Evolutionary conservation across 2,113 vertebrate species (phyloP).

Genomic region (Pelmatolapia mariae): DNA sequence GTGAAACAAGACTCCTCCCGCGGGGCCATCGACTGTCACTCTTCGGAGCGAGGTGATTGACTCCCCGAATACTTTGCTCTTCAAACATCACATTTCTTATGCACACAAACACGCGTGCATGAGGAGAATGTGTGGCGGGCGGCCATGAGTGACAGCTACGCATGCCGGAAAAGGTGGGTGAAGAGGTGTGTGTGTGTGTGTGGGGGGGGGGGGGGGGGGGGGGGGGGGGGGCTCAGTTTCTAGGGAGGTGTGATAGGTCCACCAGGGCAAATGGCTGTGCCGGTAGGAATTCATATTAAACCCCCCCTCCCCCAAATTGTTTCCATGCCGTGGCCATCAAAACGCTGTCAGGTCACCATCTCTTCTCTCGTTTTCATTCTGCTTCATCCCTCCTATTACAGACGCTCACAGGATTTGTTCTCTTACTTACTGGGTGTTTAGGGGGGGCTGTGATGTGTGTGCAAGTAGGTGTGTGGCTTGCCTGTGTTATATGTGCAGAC

Average conservation of each 20-base stretch:
- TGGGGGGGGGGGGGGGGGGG: neutral
- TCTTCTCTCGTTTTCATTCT: constrained; percentile 14
- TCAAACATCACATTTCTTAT: constrained; percentile 34
- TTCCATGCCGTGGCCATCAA: constrained; percentile 62
- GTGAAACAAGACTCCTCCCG: constrained; percentile 32
- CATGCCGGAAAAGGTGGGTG: neutral
- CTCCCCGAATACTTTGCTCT: constrained; percentile 11
- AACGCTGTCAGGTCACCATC: constrained; percentile 51
- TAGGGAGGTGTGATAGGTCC: constrained; percentile 41
- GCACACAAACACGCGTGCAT: constrained; percentile 38
- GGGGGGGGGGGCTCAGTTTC: constrained; percentile 3
- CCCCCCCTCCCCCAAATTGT: constrained; percentile 43
- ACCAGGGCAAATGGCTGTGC: constrained; percentile 27
- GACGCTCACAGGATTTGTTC: neutral
- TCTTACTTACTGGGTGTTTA: neutral
- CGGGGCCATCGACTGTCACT: constrained; percentile 35
- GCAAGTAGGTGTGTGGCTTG: neutral
- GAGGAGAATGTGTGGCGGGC: constrained; percentile 41
- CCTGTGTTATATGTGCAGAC: neutral
- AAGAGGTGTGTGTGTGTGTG: no score
- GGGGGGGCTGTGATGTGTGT: neutral
- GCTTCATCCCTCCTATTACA: neutral
- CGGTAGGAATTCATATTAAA: constrained; percentile 57
- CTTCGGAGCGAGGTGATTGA: constrained; percentile 26
- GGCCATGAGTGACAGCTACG: constrained; percentile 42